phyloP scores from a whole-genome alignment of 2,797 vertebrate genomes.

The Cossypha polioptera region DNA sequence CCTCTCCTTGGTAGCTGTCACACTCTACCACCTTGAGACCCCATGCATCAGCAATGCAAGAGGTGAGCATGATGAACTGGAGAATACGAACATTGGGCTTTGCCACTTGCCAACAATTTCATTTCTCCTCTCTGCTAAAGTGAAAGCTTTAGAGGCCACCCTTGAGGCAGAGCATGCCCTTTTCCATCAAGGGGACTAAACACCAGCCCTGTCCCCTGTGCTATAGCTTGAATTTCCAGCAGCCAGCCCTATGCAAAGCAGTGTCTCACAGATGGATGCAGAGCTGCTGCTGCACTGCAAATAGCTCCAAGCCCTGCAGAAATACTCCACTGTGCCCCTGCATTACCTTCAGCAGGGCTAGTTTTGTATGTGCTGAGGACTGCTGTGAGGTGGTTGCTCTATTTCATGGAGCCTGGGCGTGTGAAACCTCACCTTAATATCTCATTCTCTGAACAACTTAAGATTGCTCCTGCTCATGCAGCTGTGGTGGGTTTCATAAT shows the following conservation, averaged over 20 bases:
- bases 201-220: not conserved
- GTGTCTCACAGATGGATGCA: not conserved
- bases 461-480: not conserved
- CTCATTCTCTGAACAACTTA: not conserved
- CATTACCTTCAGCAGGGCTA: not conserved
- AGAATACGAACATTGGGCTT: not conserved
- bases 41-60: not conserved
- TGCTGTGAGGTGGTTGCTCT: not conserved
- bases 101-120: not conserved
- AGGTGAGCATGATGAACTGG: not conserved
- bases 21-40: not conserved
- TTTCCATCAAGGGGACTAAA: not conserved
- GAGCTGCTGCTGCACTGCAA: not conserved
- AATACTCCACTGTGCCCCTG: not conserved
- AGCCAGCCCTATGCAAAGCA: not conserved
- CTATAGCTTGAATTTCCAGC: not conserved
- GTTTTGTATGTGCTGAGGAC: not conserved
- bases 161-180: not conserved
- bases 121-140: not conserved
- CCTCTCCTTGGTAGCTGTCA: not conserved
- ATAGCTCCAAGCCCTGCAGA: not conserved
- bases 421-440: not conserved
- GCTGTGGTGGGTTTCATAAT: not conserved
- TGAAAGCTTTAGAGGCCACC: not conserved
- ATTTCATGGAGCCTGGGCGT: not conserved